Percentiles rank a stretch among this genome's conserved stretches.
Evolutionary conservation across 1,140 invertebrate genomes (phyloP).

Genomic region (Drosophila yakuba): DNA sequence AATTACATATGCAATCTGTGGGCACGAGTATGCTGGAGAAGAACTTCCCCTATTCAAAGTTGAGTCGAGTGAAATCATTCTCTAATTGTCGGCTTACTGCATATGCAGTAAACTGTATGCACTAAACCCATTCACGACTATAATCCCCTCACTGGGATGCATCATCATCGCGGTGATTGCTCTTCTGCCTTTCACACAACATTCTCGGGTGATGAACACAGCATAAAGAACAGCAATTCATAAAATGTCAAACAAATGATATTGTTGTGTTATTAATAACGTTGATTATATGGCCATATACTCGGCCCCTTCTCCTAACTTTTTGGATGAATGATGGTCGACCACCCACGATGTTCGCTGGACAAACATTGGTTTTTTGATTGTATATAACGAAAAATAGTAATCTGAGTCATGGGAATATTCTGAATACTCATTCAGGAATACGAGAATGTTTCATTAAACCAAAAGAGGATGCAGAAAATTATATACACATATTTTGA

Average conservation of each 20-base stretch:
- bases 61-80: constrained; percentile 44
- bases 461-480: background rate
- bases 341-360: constrained; percentile 63
- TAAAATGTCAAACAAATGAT: constrained; percentile 61
- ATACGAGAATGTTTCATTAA: constrained; percentile 1
- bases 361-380: constrained; percentile 51
- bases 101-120: constrained; percentile 9
- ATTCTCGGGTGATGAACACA: constrained; percentile 60
- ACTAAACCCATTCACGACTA: constrained; percentile 35
- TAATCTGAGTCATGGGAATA: constrained; percentile 37
- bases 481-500: constrained; percentile 10
- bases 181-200: constrained; percentile 69
- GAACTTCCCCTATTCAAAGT: constrained; percentile 45
- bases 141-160: constrained; percentile 25
- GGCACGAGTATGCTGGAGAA: constrained; percentile 8
- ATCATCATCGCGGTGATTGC: constrained; percentile 44
- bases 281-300: constrained; percentile 46
- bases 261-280: constrained; percentile 71
- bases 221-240: constrained; percentile 43
- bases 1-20: constrained; percentile 31
- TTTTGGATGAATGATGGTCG: constrained; percentile 29
- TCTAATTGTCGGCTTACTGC: constrained; percentile 39
- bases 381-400: constrained; percentile 35
- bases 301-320: constrained; percentile 1
- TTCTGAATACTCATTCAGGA: background rate